Evolutionary conservation across 2,888 invertebrate species (phyloP).

Genomic region (Syrphus vitripennis): DNA sequence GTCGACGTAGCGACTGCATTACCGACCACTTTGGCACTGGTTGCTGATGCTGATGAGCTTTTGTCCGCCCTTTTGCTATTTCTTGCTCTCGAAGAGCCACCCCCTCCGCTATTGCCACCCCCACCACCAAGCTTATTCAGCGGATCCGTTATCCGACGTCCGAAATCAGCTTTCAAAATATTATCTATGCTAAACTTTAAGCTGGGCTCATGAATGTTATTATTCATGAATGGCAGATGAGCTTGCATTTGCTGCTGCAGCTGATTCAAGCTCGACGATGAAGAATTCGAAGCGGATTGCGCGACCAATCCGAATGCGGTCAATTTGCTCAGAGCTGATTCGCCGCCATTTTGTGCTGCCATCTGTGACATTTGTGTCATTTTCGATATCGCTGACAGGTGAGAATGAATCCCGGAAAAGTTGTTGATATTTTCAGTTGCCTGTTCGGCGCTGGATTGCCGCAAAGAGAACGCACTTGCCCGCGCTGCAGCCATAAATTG

Average conservation of each 20-base stretch:
- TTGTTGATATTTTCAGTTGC: constrained; percentile 70
- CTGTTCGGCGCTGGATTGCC: constrained; percentile 55
- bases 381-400: constrained; percentile 86
- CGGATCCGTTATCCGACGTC: constrained; percentile 87
- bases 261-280: constrained; percentile 73
- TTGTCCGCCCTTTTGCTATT: constrained; percentile 59
- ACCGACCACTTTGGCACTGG: constrained; percentile 68
- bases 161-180: constrained; percentile 92
- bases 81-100: constrained; percentile 48
- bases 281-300: constrained; percentile 46
- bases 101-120: constrained; percentile 50
- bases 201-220: constrained; percentile 83
- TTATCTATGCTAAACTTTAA: constrained; percentile 93
- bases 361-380: constrained; percentile 80
- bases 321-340: constrained; percentile 76
- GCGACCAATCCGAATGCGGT: constrained; percentile 77
- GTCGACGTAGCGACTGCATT: constrained; percentile 39
- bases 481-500: constrained; percentile 81
- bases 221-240: constrained; percentile 76
- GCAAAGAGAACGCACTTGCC: constrained; percentile 78
- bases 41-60: constrained; percentile 23
- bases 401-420: constrained; percentile 84
- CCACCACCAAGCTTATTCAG: constrained; percentile 82
- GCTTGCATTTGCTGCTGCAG: constrained; percentile 77
- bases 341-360: constrained; percentile 54